phyloP scores from a whole-genome alignment of 2,888 invertebrate species.

The Dicycla oo region DNA sequence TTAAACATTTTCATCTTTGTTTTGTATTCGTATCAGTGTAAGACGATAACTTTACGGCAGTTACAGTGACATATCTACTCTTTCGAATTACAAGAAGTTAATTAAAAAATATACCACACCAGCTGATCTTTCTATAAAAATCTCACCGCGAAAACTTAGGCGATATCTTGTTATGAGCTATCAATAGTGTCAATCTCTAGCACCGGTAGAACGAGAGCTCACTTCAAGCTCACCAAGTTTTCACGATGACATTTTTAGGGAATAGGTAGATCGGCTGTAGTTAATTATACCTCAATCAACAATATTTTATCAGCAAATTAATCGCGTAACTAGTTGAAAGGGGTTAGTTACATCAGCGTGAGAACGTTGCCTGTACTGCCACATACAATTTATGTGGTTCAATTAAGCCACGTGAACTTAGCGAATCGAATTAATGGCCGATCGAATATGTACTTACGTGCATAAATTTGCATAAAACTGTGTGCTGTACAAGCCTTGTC shows the following conservation, averaged over 20 bases:
- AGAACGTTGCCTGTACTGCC: slow-evolving; percentile 20
- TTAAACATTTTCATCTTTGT: slow-evolving; percentile 4
- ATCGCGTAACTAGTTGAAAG: slow-evolving; percentile 49
- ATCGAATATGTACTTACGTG: slow-evolving; percentile 57
- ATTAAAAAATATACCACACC: neutral
- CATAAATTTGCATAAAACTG: slow-evolving; percentile 73
- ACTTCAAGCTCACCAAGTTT: neutral
- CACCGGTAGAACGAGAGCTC: neutral
- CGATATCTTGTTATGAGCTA: neutral
- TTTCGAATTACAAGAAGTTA: neutral
- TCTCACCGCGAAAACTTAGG: neutral
- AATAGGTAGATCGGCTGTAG: neutral
- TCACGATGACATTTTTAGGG: neutral
- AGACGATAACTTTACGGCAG: neutral
- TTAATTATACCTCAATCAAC: neutral
- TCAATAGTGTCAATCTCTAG: too few species aligned
- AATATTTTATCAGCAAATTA: slow-evolving; percentile 24
- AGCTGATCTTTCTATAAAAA: too few species aligned
- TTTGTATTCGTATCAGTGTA: neutral
- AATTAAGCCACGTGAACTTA: slow-evolving; percentile 60
- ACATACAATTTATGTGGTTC: slow-evolving; percentile 55
- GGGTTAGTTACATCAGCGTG: slow-evolving; percentile 29
- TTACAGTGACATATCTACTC: neutral
- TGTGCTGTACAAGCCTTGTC: slow-evolving; percentile 56
- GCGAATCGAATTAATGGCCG: slow-evolving; percentile 54